Conservation (phyloP, 2,797 vertebrate species). For the Clarias laeviceps region DNA sequence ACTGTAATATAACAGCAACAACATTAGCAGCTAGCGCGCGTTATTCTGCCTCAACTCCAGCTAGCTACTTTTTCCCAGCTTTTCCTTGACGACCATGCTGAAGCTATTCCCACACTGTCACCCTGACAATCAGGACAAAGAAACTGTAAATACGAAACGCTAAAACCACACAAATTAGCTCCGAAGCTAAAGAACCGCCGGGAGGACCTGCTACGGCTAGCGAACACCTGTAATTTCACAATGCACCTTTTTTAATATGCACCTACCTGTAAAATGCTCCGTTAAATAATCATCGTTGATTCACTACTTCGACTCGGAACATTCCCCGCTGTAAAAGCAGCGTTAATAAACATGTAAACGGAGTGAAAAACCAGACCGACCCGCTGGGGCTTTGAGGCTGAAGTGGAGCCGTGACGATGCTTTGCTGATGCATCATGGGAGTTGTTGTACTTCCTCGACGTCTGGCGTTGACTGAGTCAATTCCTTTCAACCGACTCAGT, state of each 20-base stretch:
- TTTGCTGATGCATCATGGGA: constrained; percentile 48
- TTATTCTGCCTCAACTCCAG: not conserved
- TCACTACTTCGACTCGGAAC: not conserved
- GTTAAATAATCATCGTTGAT: constrained; percentile 23
- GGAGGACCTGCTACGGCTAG: constrained; percentile 38
- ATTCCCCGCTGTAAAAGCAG: not conserved
- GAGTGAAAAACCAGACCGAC: not conserved
- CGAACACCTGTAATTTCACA: constrained; percentile 32
- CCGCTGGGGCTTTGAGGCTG: constrained; percentile 25
- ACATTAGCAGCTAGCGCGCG: constrained; percentile 11
- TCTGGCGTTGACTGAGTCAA: not conserved
- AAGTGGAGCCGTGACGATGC: constrained; percentile 32
- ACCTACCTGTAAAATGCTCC: constrained; percentile 37
- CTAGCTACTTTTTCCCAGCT: constrained; percentile 10
- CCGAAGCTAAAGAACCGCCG: not conserved
- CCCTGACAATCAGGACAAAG: not conserved
- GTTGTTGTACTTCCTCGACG: constrained; percentile 27
- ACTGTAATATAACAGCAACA: not conserved
- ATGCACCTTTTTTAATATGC: no score
- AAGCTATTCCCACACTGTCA: not conserved
- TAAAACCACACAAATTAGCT: not conserved
- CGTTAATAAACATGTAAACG: constrained; percentile 18
- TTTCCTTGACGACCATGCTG: not conserved
- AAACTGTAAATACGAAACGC: not conserved
- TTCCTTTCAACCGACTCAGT: not conserved